Conservation (phyloP, 1,140 invertebrate genomes). For the fruit fly (Drosophila melanogaster) region Release_6_plus_ISO1_MT NT_033777.3:17674501-17675000, state of each 20-base stretch:
- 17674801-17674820: constrained; percentile 74
- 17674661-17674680: constrained; percentile 49
- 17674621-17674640: constrained; percentile 55
- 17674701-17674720: constrained; percentile 54
- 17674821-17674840: constrained; percentile 49
- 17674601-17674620: constrained; percentile 78
- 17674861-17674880: not conserved
- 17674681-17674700: constrained; percentile 81
- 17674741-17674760: constrained; percentile 62
- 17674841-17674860: not conserved
- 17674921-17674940: constrained; percentile 77
- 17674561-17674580: constrained; percentile 50
- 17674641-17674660: constrained; percentile 25
- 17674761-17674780: constrained; percentile 74
- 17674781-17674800: constrained; percentile 37
- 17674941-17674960: constrained; percentile 79
- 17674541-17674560: constrained; percentile 71
- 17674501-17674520: constrained; percentile 59
- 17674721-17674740: constrained; percentile 64
- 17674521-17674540: constrained; percentile 43
- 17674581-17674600: constrained; percentile 59
- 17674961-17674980: constrained; percentile 79
- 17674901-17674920: constrained; percentile 77
- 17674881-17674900: constrained; percentile 73
- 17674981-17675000: constrained; percentile 73